Base-by-base conservation (phyloP, 2,113 vertebrate species). In the Oxyura jamaicensis region DNA sequence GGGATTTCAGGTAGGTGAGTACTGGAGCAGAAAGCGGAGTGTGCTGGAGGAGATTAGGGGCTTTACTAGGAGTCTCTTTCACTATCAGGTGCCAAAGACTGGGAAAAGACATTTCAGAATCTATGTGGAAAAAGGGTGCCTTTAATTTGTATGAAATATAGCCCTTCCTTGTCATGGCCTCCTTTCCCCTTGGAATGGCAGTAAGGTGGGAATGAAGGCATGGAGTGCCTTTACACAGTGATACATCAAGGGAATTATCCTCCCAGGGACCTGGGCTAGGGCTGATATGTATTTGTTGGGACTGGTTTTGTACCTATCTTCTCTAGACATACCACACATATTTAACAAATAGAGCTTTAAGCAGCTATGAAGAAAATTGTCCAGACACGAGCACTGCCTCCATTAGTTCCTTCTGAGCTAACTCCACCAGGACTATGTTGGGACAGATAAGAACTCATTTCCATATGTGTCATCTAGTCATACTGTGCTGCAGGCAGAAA, bases 391-490 rank as follows among this genome's bases (percentile, higher is more conserved):
- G 17, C 44, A 7, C 8, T 55, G 74, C 20, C 46, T 81, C 67
- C 23, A 23, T 72, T 56, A 55, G 63, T 46, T 79, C 42, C 66
- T 67, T 44, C 58, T 42, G 86, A 60, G 50, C 52, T 78, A 80
- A 84, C 31, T 58, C 52, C 28, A 22, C 5, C 65, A 71, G 60
- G 42, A 84, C 46, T 75, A 77, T 87, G 77, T 17, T 58, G 76
- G 48, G 44, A 82, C 72, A 92, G 93, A 88, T 92, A 95, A 94
- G 84, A 63, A n/a, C 81, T 84, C 60, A 91, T 92, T 95, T 94
- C 81, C 93, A 89, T 84, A 63, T 59, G 11, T 74, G 83, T 81
- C 55, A 21, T 44, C 23, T 63, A 58, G 67, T 74, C 79, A 42
- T 26, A 53, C 4, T 17, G 52, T 7, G 56, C 78, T 63, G 82